A percentile compares a stretch with the other conserved stretches of the same genome.
phyloP scores from a whole-genome alignment of 2,113 vertebrate genomes.

The Oxyruncus cristatus region DNA sequence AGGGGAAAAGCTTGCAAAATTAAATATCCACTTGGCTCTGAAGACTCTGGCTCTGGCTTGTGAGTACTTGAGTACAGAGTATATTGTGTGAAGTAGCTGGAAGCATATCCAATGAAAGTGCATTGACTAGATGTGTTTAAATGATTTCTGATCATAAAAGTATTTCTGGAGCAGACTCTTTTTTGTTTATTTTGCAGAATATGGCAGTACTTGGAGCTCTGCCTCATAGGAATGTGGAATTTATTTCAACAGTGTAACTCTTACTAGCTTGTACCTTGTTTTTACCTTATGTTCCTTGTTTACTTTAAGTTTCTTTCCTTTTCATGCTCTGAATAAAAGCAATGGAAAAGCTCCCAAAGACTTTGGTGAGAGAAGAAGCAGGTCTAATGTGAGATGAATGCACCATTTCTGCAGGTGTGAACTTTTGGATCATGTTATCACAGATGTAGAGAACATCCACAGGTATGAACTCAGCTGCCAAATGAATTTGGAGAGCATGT shows the following conservation, averaged over 20 bases:
- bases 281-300: background rate
- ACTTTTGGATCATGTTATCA: background rate
- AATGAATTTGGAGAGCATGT: accelerated
- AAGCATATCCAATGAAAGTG: background rate
- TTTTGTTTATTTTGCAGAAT: background rate
- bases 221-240: background rate
- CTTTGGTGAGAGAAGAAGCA: background rate
- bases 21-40: background rate
- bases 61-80: background rate
- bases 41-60: background rate
- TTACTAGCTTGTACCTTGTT: background rate
- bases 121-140: background rate
- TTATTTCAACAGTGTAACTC: background rate
- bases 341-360: background rate
- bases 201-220: background rate
- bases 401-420: background rate
- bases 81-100: background rate
- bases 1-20: background rate
- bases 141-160: background rate
- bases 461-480: background rate
- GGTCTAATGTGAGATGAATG: background rate
- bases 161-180: background rate
- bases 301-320: background rate
- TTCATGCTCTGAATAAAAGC: background rate
- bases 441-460: background rate